phyloP scores from a whole-genome alignment of 2,797 vertebrate genomes.

The Cynodonichthys magdalenae region DNA sequence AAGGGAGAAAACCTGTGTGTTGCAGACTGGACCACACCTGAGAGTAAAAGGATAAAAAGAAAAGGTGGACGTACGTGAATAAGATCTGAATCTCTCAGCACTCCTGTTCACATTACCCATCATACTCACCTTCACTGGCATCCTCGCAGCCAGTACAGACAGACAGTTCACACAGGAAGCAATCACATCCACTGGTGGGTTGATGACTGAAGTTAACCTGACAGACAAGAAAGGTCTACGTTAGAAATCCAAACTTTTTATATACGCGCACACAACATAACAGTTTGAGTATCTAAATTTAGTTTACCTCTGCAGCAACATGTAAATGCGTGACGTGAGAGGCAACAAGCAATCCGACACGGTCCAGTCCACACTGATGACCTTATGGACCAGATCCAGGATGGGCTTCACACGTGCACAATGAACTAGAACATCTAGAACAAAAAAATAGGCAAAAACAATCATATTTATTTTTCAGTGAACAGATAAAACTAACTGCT shows the following conservation, averaged over 20 bases:
- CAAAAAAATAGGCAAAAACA: background rate
- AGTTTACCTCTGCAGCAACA: conserved; percentile 93
- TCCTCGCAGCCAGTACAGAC: conserved; percentile 90
- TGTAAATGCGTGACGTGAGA: conserved; percentile 96
- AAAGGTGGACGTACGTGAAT: background rate
- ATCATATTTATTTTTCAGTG: background rate
- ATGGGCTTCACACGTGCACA: conserved; percentile 95
- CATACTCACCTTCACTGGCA: conserved; percentile 90
- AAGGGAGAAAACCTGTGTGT: conserved; percentile 95
- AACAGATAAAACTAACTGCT: background rate
- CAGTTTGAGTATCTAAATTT: background rate
- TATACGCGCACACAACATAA: background rate
- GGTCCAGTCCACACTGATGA: conserved; percentile 94
- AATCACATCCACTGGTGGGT: conserved; percentile 93
- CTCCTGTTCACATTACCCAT: background rate
- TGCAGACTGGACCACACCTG: conserved; percentile 98
- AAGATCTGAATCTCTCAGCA: background rate
- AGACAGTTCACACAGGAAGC: conserved; percentile 96
- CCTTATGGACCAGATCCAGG: conserved; percentile 94
- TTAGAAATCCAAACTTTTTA: background rate
- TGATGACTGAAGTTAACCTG: conserved; percentile 93
- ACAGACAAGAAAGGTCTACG: background rate
- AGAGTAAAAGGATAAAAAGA: conserved; percentile 5
- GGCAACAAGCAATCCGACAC: conserved; percentile 95
- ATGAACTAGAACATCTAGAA: conserved; percentile 90